Conservation (phyloP, 2,888 invertebrate genomes). For the Noctua fimbriata region DNA sequence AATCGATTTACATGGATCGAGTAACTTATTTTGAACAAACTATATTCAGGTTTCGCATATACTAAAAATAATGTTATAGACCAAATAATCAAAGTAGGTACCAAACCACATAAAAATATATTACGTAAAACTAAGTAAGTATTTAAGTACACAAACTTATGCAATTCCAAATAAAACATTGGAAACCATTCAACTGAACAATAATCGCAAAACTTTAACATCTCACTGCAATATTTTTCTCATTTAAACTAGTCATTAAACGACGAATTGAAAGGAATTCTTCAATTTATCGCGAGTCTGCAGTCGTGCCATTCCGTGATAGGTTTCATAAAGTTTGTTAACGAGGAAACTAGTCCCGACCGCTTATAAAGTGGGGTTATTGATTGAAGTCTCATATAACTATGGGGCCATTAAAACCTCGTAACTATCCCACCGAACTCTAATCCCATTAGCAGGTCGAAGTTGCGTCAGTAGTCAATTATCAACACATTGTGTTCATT, state of each 20-base stretch:
- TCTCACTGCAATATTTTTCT: slow-evolving; percentile 21
- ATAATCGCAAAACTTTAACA: slow-evolving; percentile 8
- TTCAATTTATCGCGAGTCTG: slow-evolving; percentile 41
- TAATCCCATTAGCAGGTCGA: slow-evolving; percentile 46
- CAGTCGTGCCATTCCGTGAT: slow-evolving; percentile 59
- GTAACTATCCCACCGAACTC: slow-evolving; percentile 38
- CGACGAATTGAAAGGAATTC: slow-evolving; percentile 31
- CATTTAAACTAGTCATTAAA: slow-evolving; percentile 24
- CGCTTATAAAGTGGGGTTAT: slow-evolving; percentile 61
- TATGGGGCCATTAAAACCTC: slow-evolving; percentile 47
- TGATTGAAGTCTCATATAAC: slow-evolving; percentile 60
- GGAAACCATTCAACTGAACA: slow-evolving; percentile 6
- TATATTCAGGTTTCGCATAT: too few species aligned
- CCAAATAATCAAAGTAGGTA: neutral
- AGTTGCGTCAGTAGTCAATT: slow-evolving; percentile 39
- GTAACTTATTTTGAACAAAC: too few species aligned
- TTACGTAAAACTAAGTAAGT: neutral
- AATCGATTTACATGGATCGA: too few species aligned
- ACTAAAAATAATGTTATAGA: too few species aligned
- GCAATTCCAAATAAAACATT: neutral
- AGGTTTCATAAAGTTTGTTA: slow-evolving; percentile 67
- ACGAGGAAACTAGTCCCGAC: slow-evolving; percentile 62
- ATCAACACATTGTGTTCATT: slow-evolving; percentile 26
- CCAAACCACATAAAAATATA: neutral
- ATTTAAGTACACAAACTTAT: too few species aligned